Conservation (phyloP, 2,888 invertebrate species). For the Acronicta aceris region DNA sequence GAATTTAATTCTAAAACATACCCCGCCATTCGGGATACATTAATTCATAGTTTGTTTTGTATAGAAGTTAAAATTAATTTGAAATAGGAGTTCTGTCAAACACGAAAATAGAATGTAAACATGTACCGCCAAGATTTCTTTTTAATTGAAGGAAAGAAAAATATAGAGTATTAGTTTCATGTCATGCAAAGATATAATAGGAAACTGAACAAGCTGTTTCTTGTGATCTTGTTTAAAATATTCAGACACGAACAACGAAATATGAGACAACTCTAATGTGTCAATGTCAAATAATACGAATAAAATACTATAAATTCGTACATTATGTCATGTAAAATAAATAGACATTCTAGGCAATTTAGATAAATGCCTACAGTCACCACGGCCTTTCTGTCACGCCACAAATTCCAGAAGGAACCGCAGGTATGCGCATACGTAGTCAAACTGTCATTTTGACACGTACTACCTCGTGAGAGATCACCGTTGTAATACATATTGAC, state of each 20-base stretch:
- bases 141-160: conserved; percentile 34
- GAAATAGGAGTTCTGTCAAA: conserved; percentile 54
- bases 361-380: conserved; percentile 43
- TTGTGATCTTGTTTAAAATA: conserved; percentile 26
- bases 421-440: conserved; percentile 56
- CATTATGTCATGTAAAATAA: conserved; percentile 18
- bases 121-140: conserved; percentile 19
- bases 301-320: conserved; percentile 16
- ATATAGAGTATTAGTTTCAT: conserved; percentile 29
- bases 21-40: conserved; percentile 63
- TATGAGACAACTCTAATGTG: conserved; percentile 4
- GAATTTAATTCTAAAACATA: conserved; percentile 67
- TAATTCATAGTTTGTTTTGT: conserved; percentile 66
- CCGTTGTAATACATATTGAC: conserved; percentile 34
- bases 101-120: conserved; percentile 39
- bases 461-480: conserved; percentile 52
- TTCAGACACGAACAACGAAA: conserved; percentile 2
- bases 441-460: conserved; percentile 59
- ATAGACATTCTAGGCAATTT: conserved; percentile 40
- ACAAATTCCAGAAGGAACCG: conserved; percentile 57
- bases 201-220: conserved; percentile 6
- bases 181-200: conserved; percentile 22
- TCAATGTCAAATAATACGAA: conserved; percentile 24
- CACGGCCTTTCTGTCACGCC: conserved; percentile 43
- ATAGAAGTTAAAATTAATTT: conserved; percentile 61